A percentile compares a stretch with the other conserved stretches of the same genome.
Evolutionary conservation across 2,797 vertebrate species (phyloP).

Genomic region (Dicrostonyx torquatus): DNA sequence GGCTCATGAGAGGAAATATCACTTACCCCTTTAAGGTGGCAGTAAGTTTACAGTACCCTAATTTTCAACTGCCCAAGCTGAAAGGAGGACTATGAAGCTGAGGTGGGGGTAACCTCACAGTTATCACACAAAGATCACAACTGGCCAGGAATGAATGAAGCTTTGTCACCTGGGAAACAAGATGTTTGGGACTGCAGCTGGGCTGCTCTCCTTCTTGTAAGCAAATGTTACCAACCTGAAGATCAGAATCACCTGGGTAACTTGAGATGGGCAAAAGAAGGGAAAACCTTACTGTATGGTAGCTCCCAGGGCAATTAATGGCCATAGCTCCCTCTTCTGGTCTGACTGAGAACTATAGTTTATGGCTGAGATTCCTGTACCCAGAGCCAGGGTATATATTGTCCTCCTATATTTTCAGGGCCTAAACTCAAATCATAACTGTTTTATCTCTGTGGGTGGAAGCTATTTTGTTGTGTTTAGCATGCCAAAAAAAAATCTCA

Average conservation of each 20-base stretch:
- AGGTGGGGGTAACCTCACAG: neutral
- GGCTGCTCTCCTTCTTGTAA: neutral
- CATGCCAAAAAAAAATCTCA: neutral
- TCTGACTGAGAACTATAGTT: neutral
- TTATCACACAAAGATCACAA: neutral
- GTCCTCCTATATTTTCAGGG: neutral
- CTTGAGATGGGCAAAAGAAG: neutral
- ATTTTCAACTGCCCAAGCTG: neutral
- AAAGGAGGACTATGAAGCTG: neutral
- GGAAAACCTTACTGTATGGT: neutral
- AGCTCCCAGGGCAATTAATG: neutral
- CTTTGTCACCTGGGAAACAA: conserved; percentile 26
- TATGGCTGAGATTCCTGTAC: neutral
- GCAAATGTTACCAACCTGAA: neutral
- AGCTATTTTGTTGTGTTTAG: neutral
- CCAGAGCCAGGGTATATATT: neutral
- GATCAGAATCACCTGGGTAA: neutral
- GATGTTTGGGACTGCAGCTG: neutral
- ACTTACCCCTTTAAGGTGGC: neutral
- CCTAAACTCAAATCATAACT: neutral
- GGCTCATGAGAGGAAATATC: neutral
- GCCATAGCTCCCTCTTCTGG: conserved; percentile 11
- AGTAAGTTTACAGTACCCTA: neutral
- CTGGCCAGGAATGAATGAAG: neutral
- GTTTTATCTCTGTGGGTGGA: neutral